Evolutionary conservation across 2,113 vertebrate species (phyloP), one percentile per base, ranked within the genome.

Genomic region (Oophaga pumilio): DNA sequence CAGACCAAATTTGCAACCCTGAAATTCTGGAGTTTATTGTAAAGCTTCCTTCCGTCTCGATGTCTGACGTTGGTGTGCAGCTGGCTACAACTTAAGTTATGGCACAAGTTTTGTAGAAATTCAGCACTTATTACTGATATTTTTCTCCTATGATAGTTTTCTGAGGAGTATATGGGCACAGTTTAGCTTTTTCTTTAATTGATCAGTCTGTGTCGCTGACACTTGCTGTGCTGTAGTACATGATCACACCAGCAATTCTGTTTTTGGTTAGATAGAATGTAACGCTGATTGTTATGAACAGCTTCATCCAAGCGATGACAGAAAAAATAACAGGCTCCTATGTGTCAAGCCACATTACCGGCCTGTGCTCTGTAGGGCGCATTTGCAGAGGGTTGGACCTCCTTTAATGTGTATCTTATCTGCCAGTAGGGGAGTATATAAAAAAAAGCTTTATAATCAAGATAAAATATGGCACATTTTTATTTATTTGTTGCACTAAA

Each of bases 321-420:
- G 95, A 95, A 96, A 96, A 96, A 96, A 97, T 97, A 97, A 97
- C 95, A 97, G 96, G 96, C 96, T 96, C 91, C 93, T 93, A 95
- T 93, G 94, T 95, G 95, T 96, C 96, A 96, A 94, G 93, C 93
- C 43, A 93, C 96, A 97, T 97, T 96, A 96, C 94, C 94, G 95
- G 94, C 94, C 94, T 90, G 90, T 90, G 93, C 94, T 94, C 91
- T 97, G 97, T 97, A 96, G 96, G 95, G 96, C 96, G 95, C 97
- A 96, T 95, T 95, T 95, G 92, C 94, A 94, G 96, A 96, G 96
- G 97, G 97, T 96, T 96, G 94, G 94, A 94, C 94, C 89, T 90
- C 93, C 93, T 93, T 92, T 83, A 53, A 43, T 43, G 64, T 68
- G 43, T 43, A 26, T 68, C 94, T 91, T 94, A 57, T 78, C 74